A percentile compares a stretch with the other conserved stretches of the same genome.
Evolutionary conservation across 2,888 invertebrate species (phyloP).

Genomic region (Galerucella pusilla): DNA sequence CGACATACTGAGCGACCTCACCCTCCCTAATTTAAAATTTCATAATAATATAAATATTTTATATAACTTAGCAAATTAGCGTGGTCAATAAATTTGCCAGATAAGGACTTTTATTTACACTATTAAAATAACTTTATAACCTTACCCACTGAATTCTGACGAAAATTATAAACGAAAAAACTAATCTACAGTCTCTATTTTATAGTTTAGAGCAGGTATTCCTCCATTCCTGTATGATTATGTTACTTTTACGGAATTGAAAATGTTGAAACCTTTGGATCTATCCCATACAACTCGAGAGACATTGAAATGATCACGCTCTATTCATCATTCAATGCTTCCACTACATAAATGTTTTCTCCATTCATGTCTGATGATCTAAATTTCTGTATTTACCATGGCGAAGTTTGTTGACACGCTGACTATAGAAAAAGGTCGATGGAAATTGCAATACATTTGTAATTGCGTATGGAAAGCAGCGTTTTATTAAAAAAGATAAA

Average conservation of each 20-base stretch:
- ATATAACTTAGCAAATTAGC: constrained; percentile 45
- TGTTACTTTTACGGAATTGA: constrained; percentile 14
- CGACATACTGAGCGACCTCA: constrained; percentile 41
- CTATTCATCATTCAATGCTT: too few species aligned
- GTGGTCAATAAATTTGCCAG: constrained; percentile 41
- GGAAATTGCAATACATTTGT: too few species aligned
- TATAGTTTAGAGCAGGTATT: constrained; percentile 23
- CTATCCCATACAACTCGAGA: background rate
- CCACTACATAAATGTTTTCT: too few species aligned
- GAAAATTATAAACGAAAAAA: background rate
- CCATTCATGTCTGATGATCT: too few species aligned
- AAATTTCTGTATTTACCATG: too few species aligned
- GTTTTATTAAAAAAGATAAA: too few species aligned
- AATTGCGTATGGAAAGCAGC: too few species aligned
- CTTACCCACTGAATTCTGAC: too few species aligned
- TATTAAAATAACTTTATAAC: constrained; percentile 16
- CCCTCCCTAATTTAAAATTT: constrained; percentile 45
- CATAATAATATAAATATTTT: constrained; percentile 46
- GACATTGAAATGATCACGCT: too few species aligned
- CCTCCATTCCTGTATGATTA: constrained; percentile 12
- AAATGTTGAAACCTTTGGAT: constrained; percentile 19
- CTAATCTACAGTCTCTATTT: constrained; percentile 15
- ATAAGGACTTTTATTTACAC: constrained; percentile 34
- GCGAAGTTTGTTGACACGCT: too few species aligned
- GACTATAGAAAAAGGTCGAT: too few species aligned